Evolutionary conservation across 92 coral and sea anemone species (phyloP).

Genomic region (Isaurus tuberculatus): DNA sequence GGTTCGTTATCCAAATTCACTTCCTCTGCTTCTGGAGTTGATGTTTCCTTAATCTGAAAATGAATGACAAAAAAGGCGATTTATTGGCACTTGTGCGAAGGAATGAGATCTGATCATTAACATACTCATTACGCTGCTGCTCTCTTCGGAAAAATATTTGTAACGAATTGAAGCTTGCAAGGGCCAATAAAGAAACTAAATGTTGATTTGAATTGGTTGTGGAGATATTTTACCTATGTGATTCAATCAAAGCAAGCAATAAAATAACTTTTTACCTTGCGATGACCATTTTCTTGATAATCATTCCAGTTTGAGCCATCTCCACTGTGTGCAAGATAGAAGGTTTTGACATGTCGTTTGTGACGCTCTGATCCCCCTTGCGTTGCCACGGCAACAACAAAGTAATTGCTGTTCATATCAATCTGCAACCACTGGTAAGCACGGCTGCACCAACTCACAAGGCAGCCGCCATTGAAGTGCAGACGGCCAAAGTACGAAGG

Average conservation of each 20-base stretch:
- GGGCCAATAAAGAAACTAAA: too few relatives aligned
- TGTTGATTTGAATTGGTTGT: too few relatives aligned
- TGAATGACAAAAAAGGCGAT: too few relatives aligned
- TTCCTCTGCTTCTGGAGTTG: too few relatives aligned
- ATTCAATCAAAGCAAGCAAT: background rate
- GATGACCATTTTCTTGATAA: slow-evolving; percentile 3
- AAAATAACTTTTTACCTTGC: background rate
- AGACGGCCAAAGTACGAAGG: slow-evolving; percentile 5
- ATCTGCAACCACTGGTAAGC: slow-evolving; percentile 14
- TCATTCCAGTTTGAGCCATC: background rate
- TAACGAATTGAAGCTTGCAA: too few relatives aligned
- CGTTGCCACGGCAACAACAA: slow-evolving; percentile 41
- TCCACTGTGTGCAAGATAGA: slow-evolving; percentile 1
- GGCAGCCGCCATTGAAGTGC: background rate
- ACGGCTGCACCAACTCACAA: background rate
- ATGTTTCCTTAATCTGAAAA: too few relatives aligned
- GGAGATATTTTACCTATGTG: too few relatives aligned
- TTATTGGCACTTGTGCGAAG: too few relatives aligned
- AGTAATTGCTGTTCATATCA: slow-evolving; percentile 9
- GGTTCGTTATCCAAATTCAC: too few relatives aligned
- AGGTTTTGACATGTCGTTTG: background rate
- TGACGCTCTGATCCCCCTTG: background rate
- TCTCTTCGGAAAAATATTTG: too few relatives aligned
- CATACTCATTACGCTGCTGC: too few relatives aligned
- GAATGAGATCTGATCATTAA: too few relatives aligned